Evolutionary conservation across 2,797 vertebrate species (phyloP).

Genomic region (Carduelis carduelis): DNA sequence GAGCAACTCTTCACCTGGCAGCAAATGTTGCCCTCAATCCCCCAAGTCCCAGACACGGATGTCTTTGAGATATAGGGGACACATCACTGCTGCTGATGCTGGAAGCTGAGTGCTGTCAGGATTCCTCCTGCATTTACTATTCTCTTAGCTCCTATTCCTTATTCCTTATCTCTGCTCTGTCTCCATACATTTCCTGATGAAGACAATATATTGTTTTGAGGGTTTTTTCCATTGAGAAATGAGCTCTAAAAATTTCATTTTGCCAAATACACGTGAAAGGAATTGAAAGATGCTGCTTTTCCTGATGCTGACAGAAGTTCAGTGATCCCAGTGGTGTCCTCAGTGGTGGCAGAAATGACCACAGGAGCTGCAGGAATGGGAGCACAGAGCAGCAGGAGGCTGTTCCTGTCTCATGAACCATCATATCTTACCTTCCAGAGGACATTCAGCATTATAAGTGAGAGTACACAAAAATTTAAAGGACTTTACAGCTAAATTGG

Average conservation of each 20-base stretch:
- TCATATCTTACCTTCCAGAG: accelerated
- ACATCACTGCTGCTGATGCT: not conserved
- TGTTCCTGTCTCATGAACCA: not conserved
- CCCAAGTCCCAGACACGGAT: accelerated
- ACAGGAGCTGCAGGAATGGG: not conserved
- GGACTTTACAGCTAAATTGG: not conserved
- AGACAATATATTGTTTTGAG: not conserved
- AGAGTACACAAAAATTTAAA: not conserved
- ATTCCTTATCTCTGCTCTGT: not conserved
- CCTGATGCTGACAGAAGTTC: not conserved
- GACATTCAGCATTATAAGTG: not conserved
- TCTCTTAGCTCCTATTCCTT: not conserved
- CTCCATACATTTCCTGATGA: not conserved
- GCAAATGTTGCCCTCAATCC: not conserved
- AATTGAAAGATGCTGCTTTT: not conserved
- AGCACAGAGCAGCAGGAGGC: not conserved
- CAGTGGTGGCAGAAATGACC: not conserved
- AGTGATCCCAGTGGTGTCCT: not conserved
- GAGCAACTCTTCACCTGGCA: not conserved
- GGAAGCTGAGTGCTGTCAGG: not conserved
- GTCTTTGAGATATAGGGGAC: not conserved
- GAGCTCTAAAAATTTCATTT: not conserved
- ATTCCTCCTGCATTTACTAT: not conserved
- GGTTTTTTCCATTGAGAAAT: not conserved
- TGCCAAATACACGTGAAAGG: accelerated